Conservation (phyloP, 1,140 invertebrate species). For the Homalodisca vitripennis region DNA sequence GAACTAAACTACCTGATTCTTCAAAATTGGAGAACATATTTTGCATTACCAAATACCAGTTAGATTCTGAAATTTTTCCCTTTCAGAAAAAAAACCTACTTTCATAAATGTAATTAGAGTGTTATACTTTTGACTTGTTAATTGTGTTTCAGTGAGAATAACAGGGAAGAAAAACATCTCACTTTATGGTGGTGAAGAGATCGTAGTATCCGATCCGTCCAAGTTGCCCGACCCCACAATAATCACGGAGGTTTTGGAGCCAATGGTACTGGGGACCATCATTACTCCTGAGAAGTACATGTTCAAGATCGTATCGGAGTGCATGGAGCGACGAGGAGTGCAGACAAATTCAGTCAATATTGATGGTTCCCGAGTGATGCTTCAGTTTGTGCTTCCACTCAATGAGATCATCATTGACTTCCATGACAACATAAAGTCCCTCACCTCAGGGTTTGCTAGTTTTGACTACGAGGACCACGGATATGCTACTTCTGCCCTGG, state of each 20-base stretch:
- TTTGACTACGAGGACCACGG: conserved; percentile 92
- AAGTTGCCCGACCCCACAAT: conserved; percentile 68
- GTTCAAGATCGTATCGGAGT: conserved; percentile 66
- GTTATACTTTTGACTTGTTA: no score
- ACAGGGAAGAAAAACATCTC: conserved; percentile 64
- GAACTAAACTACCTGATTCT: no score
- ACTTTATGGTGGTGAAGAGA: conserved; percentile 62
- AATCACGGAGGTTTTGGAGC: conserved; percentile 80
- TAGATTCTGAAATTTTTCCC: no score
- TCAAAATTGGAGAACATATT: no score
- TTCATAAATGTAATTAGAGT: no score
- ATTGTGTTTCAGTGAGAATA: conserved; percentile 60
- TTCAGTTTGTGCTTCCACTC: conserved; percentile 83
- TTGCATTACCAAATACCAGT: no score
- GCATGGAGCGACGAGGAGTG: conserved; percentile 74
- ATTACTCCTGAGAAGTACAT: conserved; percentile 58
- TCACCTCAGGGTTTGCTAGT: conserved; percentile 93
- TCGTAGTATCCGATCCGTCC: conserved; percentile 83
- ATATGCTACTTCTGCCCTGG: conserved; percentile 38
- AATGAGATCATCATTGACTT: conserved; percentile 95
- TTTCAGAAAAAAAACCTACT: no score
- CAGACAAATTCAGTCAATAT: conserved; percentile 74
- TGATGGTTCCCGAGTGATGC: conserved; percentile 76
- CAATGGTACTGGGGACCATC: conserved; percentile 65
- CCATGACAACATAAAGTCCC: conserved; percentile 86